phyloP scores from a whole-genome alignment of 2,113 vertebrate species.

The Tangachromis dhanisi region DNA sequence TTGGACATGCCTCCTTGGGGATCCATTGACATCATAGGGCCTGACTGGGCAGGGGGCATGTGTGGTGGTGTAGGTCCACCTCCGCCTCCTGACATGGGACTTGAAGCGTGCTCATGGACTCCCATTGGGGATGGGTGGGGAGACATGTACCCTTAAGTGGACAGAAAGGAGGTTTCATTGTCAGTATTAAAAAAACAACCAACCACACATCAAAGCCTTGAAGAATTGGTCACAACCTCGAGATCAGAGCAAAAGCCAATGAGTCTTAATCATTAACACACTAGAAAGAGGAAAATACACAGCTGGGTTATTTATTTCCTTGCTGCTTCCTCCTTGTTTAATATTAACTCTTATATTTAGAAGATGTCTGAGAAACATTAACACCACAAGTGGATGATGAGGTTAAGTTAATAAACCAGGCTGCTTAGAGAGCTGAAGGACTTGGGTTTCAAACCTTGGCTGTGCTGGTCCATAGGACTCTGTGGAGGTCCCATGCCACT shows the following conservation, averaged over 20 bases:
- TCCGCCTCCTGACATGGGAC: conserved; percentile 92
- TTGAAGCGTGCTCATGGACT: conserved; percentile 87
- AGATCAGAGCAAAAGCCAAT: too few species aligned
- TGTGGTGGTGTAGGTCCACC: conserved; percentile 86
- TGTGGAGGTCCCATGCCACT: conserved; percentile 96
- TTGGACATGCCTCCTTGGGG: conserved; percentile 69
- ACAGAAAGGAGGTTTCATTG: background rate
- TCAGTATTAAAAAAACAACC: background rate
- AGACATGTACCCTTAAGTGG: conserved; percentile 86
- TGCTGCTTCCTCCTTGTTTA: background rate
- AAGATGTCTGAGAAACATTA: background rate
- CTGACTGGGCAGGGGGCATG: conserved; percentile 82
- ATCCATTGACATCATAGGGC: conserved; percentile 85
- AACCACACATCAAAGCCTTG: background rate
- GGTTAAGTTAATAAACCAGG: background rate
- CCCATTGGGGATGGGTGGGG: conserved; percentile 92
- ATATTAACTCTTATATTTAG: background rate
- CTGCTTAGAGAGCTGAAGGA: background rate
- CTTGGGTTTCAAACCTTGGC: conserved; percentile 78
- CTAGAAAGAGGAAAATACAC: rapidly evolving
- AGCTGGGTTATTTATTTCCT: background rate
- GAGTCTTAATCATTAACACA: background rate
- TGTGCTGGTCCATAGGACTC: conserved; percentile 97
- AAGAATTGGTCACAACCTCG: rapidly evolving
- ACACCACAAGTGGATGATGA: background rate